Evolutionary conservation across 1,140 invertebrate genomes (phyloP).

Genomic region (Drosophila nigrodunni): DNA sequence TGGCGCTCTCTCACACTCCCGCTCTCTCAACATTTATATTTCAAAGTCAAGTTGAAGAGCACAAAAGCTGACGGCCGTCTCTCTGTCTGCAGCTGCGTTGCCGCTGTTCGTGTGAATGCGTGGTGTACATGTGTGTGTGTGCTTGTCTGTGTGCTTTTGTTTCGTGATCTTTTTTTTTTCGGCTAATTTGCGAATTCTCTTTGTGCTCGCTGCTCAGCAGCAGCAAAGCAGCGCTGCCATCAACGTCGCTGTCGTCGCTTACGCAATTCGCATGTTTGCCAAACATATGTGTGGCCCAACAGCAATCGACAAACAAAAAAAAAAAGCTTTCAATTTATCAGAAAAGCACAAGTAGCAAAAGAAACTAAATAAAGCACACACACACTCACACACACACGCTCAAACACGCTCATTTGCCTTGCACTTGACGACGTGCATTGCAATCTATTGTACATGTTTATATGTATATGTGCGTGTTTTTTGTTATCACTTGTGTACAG

Average conservation of each 20-base stretch:
- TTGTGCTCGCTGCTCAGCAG: conserved; percentile 23
- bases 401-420: conserved; percentile 5
- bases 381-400: background rate
- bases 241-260: conserved; percentile 40
- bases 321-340: conserved; percentile 7
- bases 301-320: conserved; percentile 25
- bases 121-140: background rate
- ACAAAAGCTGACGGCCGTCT: conserved; percentile 18
- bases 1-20: background rate
- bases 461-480: conserved; percentile 1
- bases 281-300: conserved; percentile 60
- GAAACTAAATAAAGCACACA: background rate
- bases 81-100: conserved; percentile 11
- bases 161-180: conserved; percentile 44
- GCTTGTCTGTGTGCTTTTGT: conserved; percentile 27
- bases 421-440: conserved; percentile 17
- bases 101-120: too few species aligned
- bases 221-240: conserved; percentile 5
- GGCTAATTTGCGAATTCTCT: conserved; percentile 54
- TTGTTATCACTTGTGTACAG: conserved; percentile 18
- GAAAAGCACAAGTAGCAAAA: background rate
- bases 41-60: conserved; percentile 84
- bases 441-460: background rate
- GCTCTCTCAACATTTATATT: conserved; percentile 67
- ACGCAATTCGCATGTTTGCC: conserved; percentile 78